Percentiles rank a stretch among this genome's conserved stretches.
Conservation (phyloP, 2,113 vertebrate species). For the Pseudorasbora parva region DNA sequence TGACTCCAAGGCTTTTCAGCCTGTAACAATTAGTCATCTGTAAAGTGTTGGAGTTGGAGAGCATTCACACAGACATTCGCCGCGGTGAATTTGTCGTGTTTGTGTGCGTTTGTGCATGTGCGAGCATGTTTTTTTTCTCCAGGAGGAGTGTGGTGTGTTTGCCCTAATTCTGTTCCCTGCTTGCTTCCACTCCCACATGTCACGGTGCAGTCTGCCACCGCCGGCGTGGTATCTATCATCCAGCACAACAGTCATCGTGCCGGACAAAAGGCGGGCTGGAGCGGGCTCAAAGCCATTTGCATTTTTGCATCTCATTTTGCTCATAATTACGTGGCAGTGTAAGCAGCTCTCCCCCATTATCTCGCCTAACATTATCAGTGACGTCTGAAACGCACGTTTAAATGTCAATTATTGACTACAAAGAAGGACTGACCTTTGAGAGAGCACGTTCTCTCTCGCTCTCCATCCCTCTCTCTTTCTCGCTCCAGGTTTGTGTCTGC, state of each 20-base stretch:
- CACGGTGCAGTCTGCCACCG: slow-evolving; percentile 80
- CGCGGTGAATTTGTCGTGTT: slow-evolving; percentile 61
- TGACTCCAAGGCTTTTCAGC: slow-evolving; percentile 51
- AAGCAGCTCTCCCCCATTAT: slow-evolving; percentile 86
- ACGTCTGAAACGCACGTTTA: slow-evolving; percentile 92
- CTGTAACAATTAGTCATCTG: slow-evolving; percentile 69
- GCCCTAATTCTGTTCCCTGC: slow-evolving; percentile 76
- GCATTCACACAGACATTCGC: slow-evolving; percentile 69
- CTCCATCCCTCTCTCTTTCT: slow-evolving; percentile 33
- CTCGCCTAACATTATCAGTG: slow-evolving; percentile 89
- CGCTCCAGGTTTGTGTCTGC: slow-evolving; percentile 36
- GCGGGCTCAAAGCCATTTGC: slow-evolving; percentile 88
- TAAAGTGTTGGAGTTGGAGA: slow-evolving; percentile 64
- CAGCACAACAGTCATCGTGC: slow-evolving; percentile 78
- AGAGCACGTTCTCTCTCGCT: slow-evolving; percentile 77
- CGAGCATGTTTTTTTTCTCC: slow-evolving; percentile 44
- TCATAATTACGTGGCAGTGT: slow-evolving; percentile 92
- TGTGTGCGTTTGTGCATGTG: slow-evolving; percentile 32
- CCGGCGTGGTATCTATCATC: slow-evolving; percentile 89
- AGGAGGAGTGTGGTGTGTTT: slow-evolving; percentile 72
- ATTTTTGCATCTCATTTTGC: slow-evolving; percentile 98
- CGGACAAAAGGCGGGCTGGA: slow-evolving; percentile 89
- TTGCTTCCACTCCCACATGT: slow-evolving; percentile 80
- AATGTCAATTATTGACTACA: slow-evolving; percentile 96
- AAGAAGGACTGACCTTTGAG: slow-evolving; percentile 93